Percentiles rank a stretch among this genome's conserved stretches.
Evolutionary conservation across 2,797 vertebrate genomes (phyloP).

Genomic region (Sebastes matsubarae): DNA sequence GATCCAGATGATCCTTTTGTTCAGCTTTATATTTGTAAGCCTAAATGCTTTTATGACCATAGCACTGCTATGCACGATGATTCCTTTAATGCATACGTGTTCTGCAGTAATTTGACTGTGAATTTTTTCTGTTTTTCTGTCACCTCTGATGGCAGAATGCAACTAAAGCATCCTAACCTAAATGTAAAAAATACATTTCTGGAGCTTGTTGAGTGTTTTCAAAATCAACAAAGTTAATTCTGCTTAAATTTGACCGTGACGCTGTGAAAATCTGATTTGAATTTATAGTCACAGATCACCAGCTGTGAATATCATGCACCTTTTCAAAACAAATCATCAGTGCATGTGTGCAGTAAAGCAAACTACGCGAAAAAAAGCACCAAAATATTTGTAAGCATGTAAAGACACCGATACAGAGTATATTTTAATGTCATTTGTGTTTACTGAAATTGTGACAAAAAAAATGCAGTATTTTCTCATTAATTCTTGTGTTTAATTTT

Average conservation of each 20-base stretch:
- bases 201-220: neutral
- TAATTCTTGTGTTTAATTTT: neutral
- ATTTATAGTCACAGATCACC: neutral
- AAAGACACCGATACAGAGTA: neutral
- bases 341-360: conserved; percentile 2
- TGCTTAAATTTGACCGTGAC: conserved; percentile 16
- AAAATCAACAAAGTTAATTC: neutral
- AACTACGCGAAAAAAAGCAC: neutral
- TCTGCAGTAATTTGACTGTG: neutral
- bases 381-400: neutral
- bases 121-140: neutral
- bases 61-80: neutral
- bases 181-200: neutral
- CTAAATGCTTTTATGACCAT: neutral
- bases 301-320: neutral
- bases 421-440: neutral
- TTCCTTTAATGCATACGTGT: neutral
- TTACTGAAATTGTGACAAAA: neutral
- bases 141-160: neutral
- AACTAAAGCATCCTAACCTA: no score
- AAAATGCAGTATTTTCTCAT: neutral
- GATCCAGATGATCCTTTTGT: neutral
- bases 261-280: conserved; percentile 25
- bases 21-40: neutral
- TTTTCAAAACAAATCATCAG: neutral